phyloP scores from a whole-genome alignment of 2,113 vertebrate species.

The Vireo altiloquus region DNA sequence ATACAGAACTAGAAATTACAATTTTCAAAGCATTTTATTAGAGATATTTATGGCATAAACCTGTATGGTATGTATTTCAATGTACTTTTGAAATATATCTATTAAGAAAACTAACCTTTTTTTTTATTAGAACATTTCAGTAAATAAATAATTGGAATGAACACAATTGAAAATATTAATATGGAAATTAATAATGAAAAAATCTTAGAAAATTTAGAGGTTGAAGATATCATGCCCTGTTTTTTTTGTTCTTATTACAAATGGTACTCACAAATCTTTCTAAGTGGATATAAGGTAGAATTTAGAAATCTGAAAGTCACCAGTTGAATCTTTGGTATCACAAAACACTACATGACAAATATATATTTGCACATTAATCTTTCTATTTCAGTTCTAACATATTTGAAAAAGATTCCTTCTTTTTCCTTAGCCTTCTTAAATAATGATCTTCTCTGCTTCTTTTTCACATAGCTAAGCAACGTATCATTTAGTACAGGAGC shows the following conservation, averaged over 20 bases:
- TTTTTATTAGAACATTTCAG: not conserved
- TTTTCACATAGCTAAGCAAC: not conserved
- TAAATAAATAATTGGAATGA: not conserved
- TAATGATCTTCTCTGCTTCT: not conserved
- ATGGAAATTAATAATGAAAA: not conserved
- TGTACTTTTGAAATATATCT: not conserved
- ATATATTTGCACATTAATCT: not conserved
- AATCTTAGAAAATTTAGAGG: fast-evolving
- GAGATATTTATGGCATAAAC: not conserved
- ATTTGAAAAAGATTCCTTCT: not conserved
- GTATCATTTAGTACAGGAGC: not conserved
- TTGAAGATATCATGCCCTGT: not conserved
- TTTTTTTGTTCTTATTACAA: not conserved
- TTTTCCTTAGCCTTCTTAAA: not conserved
- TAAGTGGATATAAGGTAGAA: not conserved
- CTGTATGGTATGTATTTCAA: fast-evolving
- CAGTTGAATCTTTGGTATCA: not conserved
- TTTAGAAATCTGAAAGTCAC: not conserved
- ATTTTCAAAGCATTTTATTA: not conserved
- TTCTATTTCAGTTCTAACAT: not conserved
- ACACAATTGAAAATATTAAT: not conserved
- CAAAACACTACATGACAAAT: not conserved
- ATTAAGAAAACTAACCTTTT: not conserved
- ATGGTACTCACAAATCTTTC: not conserved
- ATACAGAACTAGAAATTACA: not conserved